phyloP scores from a whole-genome alignment of 2,888 invertebrate species.

The Myopa testacea region DNA sequence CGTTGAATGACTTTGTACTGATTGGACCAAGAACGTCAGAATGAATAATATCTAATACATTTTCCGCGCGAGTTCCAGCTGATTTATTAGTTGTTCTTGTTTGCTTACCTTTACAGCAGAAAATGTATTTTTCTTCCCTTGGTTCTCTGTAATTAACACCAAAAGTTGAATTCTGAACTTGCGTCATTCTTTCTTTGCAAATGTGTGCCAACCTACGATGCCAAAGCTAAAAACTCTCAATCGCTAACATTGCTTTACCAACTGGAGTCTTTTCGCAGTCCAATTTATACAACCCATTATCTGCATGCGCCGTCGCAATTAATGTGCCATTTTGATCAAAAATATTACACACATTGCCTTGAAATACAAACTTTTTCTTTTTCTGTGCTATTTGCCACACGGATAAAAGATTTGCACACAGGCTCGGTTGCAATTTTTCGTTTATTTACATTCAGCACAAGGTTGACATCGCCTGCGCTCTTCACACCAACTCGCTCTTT shows the following conservation, averaged over 20 bases:
- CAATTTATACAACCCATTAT: too few species aligned
- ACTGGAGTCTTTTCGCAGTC: too few species aligned
- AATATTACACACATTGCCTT: slow-evolving; percentile 38
- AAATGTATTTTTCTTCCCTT: slow-evolving; percentile 41
- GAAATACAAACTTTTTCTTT: slow-evolving; percentile 22
- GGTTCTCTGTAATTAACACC: slow-evolving; percentile 33
- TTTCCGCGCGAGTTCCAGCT: too few species aligned
- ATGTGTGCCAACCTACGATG: too few species aligned
- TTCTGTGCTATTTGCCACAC: slow-evolving; percentile 3
- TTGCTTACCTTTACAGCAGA: slow-evolving; percentile 37
- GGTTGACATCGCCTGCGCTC: slow-evolving; percentile 8
- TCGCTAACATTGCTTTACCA: too few species aligned
- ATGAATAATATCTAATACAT: slow-evolving; percentile 54
- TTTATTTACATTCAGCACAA: slow-evolving; percentile 4
- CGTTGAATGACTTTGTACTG: slow-evolving; percentile 56
- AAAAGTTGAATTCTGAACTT: slow-evolving; percentile 35
- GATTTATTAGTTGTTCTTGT: too few species aligned
- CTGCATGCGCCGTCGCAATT: slow-evolving; percentile 27
- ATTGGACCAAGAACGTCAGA: slow-evolving; percentile 63
- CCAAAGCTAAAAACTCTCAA: too few species aligned
- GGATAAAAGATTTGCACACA: slow-evolving; percentile 41
- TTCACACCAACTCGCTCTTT: not conserved
- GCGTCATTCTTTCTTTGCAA: slow-evolving; percentile 37
- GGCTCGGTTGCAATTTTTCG: slow-evolving; percentile 18
- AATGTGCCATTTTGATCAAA: slow-evolving; percentile 24